Base-by-base conservation (phyloP, 1,140 invertebrate species). In the Halictus rubicundus region DNA sequence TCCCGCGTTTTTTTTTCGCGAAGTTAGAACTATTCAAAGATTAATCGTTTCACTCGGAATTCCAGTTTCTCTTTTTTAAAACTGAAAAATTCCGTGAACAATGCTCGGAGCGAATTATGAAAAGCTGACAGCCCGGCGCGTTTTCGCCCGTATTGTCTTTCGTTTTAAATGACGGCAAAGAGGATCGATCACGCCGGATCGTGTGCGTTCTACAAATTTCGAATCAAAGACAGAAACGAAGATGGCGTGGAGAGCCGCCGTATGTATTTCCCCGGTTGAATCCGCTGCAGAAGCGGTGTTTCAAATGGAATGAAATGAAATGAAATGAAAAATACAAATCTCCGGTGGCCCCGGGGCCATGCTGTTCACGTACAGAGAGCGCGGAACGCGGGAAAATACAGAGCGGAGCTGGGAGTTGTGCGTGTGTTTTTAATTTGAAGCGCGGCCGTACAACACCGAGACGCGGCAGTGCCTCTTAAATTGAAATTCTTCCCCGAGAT, bases 261-360 rank as follows among this genome's bases (percentile, higher is more conserved):
- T 3, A 14, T 14, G 10, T 42, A 9, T 46, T 46, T 46, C 42
- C 10, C 42, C 10, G 42, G 10, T 3, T 0, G 32, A 39, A 39
- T 12, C 14, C n/a, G 52, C 59, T 42, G 5, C 23, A 12, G 69
- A 25, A 42, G n/a, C 23, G 3, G 54, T 19, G 23, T 42, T 71
- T 60, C 69, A 42, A 60, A 42, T 52, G 49, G 19, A 52, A 52
- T 12, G 49, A 52, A 52, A 52, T 12, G 37, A 27, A 60, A 60
- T 60, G 54, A 27, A 60, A 71, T 59, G 37, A 71, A 71, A 71
- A 42, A 60, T 71, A 60, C 37, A n/a, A 60, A 27, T 71, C 9
- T 12, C 37, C 1, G n/a, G 0, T 19, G 19, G 21, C 37, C 32
- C 52, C 2, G 52, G 52, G 68, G 52, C 32, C n/a, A 57, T 14